Evolutionary conservation across 1,140 invertebrate species (phyloP), one percentile per base, ranked within the genome.

Genomic region (Zaprionus lachaisei): DNA sequence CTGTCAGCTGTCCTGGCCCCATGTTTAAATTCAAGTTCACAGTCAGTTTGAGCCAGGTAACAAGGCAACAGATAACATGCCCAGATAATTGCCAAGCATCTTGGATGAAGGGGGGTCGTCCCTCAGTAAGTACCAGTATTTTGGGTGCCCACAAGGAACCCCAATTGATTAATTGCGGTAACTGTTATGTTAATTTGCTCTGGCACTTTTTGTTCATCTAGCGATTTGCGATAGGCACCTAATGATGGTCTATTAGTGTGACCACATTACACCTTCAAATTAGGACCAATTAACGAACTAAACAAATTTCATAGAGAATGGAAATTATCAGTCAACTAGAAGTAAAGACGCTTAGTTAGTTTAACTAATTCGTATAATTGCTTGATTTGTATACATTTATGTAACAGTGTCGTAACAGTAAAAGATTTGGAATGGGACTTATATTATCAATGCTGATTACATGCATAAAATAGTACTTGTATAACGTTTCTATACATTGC

Each of bases 141-240:
- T 3, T 47, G 63, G 37, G 14, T 24, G 24, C n/a, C 37, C 6
- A 17, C n/a, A 47, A 20, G 67, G 55, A 20, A 68, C 47, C 77
- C 60, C 54, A 80, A 80, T 84, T 90, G 85, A 89, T 89, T 90
- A 89, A 89, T 90, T 84, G 78, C 79, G 83, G 77, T 72, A 78
- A 89, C 80, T 87, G 72, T 72, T 87, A 83, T 83, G 83, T 75
- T 87, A 89, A 89, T 89, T 87, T 87, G 81, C 57, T 17, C n/a
- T 76, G 56, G 58, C 66, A 76, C 61, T 80, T 84, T 84, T 83
- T 58, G 60, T 41, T 60, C 57, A 55, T 57, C 68, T 71, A 80
- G 31, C 58, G 73, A 83, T 83, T 83, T 72, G 63, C 60, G 77
- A 83, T 83, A 83, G 72, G 72, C 77, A 55, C 41, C n/a, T 77